A percentile compares a stretch with the other conserved stretches of the same genome.
Evolutionary conservation across 2,797 vertebrate species (phyloP).

Genomic region (Decapterus maruadsi): DNA sequence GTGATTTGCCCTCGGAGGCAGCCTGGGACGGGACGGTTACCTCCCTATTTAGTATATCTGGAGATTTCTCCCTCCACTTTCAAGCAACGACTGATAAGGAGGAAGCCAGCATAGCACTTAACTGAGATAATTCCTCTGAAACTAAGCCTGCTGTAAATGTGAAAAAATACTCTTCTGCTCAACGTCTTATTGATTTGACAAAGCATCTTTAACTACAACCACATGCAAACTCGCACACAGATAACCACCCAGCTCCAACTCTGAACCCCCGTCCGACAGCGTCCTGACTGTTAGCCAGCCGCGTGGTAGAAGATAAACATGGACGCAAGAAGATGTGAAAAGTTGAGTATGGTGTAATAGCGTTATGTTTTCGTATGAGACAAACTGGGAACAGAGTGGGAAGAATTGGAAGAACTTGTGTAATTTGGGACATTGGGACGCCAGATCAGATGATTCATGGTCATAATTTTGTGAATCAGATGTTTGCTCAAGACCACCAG

Average conservation of each 20-base stretch:
- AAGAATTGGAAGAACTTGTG: constrained; percentile 16
- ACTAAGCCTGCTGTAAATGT: constrained; percentile 35
- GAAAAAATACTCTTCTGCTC: constrained; percentile 33
- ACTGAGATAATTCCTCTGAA: constrained; percentile 56
- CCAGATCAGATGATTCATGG: constrained; percentile 73
- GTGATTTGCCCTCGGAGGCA: constrained; percentile 21
- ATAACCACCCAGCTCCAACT: constrained; percentile 38
- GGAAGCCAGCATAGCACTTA: constrained; percentile 50
- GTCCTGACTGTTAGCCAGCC: constrained; percentile 16
- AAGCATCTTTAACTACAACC: constrained; percentile 39
- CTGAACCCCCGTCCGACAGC: constrained; percentile 39
- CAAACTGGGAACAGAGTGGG: constrained; percentile 32
- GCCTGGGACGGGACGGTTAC: constrained; percentile 13
- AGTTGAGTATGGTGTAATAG: constrained; percentile 35
- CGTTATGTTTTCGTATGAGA: not conserved
- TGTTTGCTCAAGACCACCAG: constrained; percentile 61
- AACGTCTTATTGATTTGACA: constrained; percentile 44
- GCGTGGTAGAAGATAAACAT: constrained; percentile 35
- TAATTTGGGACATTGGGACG: constrained; percentile 61
- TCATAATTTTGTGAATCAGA: constrained; percentile 69
- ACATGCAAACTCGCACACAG: constrained; percentile 33
- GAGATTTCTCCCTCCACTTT: constrained; percentile 37
- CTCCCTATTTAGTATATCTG: constrained; percentile 34
- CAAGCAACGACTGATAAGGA: constrained; percentile 52
- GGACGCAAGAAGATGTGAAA: constrained; percentile 12